These are phyloP conservation scores for Iselma pallidipennis DNA, from an alignment of 2,888 invertebrate genomes.

Conservation along the genomic window DNA sequence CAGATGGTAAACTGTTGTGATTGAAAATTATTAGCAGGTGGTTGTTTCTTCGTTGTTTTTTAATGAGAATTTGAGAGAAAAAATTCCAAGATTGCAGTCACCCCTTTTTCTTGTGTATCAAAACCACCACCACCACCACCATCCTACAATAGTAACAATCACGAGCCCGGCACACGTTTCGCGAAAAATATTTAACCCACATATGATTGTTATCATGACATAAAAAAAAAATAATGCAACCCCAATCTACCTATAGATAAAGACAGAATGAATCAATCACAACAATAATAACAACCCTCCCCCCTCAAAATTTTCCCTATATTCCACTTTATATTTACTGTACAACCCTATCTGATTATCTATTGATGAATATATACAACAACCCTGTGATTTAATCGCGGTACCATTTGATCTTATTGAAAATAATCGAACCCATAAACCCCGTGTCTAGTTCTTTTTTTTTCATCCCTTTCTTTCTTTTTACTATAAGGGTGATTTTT, in stretches of 20 bases:
- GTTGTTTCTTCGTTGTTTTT: too few species aligned
- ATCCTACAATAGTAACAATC: too few species aligned
- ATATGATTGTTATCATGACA: conserved; percentile 32
- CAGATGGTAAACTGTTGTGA: background rate
- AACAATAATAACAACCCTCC: conserved; percentile 8
- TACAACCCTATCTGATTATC: background rate
- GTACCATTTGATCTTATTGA: conserved; percentile 10
- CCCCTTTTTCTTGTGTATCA: background rate
- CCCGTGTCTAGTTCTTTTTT: too few species aligned
- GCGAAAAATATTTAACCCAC: conserved; percentile 43
- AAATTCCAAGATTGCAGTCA: background rate
- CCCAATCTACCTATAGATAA: background rate
- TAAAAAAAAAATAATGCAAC: background rate
- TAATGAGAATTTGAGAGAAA: too few species aligned
- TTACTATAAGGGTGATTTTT: conserved; percentile 12
- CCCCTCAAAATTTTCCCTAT: conserved; percentile 2
- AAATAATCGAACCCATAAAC: conserved; percentile 27
- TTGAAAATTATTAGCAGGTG: background rate
- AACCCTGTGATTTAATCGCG: background rate
- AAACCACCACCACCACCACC: conserved; percentile 9
- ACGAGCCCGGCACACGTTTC: conserved; percentile 42
- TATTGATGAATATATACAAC: background rate
- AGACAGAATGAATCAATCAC: background rate
- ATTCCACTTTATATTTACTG: background rate
- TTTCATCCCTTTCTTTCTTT: too few species aligned